phyloP scores from a whole-genome alignment of 2,113 vertebrate species.

The Peromyscus polionotus region DNA sequence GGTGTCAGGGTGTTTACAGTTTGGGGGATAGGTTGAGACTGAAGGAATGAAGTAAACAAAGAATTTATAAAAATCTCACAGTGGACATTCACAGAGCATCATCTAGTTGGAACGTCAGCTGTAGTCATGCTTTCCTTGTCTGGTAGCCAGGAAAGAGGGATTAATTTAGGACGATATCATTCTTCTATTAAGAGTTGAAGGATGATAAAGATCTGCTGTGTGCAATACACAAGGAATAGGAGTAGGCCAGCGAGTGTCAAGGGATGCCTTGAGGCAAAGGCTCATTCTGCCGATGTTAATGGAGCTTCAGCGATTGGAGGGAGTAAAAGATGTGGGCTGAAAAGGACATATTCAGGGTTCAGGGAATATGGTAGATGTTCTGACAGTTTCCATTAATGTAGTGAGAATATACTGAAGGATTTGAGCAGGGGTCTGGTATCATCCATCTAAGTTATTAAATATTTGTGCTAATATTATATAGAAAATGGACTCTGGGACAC shows the following conservation, averaged over 20 bases:
- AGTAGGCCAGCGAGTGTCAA: neutral
- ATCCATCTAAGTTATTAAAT: neutral
- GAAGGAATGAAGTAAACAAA: slow-evolving; percentile 26
- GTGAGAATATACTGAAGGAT: neutral
- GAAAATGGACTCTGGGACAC: neutral
- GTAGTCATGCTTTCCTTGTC: neutral
- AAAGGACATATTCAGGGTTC: neutral
- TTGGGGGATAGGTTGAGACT: neutral
- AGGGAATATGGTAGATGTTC: neutral
- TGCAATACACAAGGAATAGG: neutral
- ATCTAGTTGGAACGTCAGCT: neutral
- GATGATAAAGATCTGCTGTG: neutral
- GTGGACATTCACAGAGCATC: neutral
- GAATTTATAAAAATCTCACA: neutral
- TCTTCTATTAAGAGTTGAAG: neutral
- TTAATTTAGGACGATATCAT: neutral
- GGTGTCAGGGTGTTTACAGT: neutral
- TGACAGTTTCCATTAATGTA: neutral
- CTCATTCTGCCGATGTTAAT: neutral
- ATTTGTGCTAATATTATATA: neutral
- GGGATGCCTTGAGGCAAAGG: neutral
- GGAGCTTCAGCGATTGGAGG: neutral
- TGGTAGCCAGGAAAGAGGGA: neutral
- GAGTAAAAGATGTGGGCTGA: neutral
- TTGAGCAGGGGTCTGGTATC: neutral